Percentiles rank a stretch among this genome's conserved stretches.
phyloP scores from a whole-genome alignment of 1,140 invertebrate species.

The Tachypleus tridentatus region DNA sequence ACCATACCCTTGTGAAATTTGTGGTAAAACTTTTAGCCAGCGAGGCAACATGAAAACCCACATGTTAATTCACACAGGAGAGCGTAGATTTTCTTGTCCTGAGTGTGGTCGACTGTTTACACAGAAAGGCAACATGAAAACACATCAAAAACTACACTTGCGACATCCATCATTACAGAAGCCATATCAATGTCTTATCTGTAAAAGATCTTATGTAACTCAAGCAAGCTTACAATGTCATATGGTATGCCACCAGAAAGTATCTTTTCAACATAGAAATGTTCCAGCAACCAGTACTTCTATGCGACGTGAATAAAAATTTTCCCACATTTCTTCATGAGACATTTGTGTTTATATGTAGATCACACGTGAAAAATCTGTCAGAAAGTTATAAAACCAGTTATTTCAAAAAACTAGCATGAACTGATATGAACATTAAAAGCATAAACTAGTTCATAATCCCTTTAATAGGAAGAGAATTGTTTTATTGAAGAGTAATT shows the following conservation, averaged over 20 bases:
- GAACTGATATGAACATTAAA: too few relatives aligned
- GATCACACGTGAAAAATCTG: too few relatives aligned
- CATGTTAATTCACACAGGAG: conserved; percentile 71
- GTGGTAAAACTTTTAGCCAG: conserved; percentile 58
- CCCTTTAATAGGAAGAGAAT: too few relatives aligned
- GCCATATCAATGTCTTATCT: conserved; percentile 60
- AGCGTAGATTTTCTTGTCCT: conserved; percentile 24
- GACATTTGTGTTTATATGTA: too few relatives aligned
- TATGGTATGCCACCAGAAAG: conserved; percentile 2
- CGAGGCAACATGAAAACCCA: conserved; percentile 59
- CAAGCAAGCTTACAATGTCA: conserved; percentile 19
- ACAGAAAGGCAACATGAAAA: conserved; percentile 12
- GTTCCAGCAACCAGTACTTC: too few relatives aligned
- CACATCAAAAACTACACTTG: conserved; percentile 53
- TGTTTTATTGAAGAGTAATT: too few relatives aligned
- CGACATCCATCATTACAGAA: conserved; percentile 55
- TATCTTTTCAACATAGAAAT: too few relatives aligned
- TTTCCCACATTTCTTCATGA: too few relatives aligned
- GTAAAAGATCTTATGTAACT: conserved; percentile 39
- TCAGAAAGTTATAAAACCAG: too few relatives aligned
- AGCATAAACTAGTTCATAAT: too few relatives aligned
- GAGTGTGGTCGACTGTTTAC: conserved; percentile 12
- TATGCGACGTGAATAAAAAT: too few relatives aligned
- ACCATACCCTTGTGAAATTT: conserved; percentile 36
- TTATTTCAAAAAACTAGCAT: too few relatives aligned